Evolutionary conservation across 2,888 invertebrate species (phyloP), one percentile per base, ranked within the genome.

Genomic region (Rutpela maculata): DNA sequence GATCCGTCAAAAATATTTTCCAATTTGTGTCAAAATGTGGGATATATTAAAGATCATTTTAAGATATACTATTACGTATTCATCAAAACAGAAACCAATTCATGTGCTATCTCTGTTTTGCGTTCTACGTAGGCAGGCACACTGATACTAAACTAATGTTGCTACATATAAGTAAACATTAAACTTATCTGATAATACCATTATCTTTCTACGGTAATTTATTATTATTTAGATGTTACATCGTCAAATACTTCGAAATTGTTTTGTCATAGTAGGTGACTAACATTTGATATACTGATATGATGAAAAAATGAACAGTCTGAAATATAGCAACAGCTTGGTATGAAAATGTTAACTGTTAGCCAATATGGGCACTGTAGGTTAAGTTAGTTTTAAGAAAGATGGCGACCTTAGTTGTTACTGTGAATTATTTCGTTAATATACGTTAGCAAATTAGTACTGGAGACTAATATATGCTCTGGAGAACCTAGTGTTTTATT

Each of bases 111-210:
- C 50, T n/a, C 1, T 43, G n/a, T 12, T n/a, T 50, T n/a, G n/a
- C 3, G n/a, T 50, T 15, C 31, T 35, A 35, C 31, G 31, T 35
- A 35, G 31, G 31, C 31, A 35, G 9, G 9, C 7, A 57, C 17
- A 59, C 11, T 59, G 59, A 18, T 59, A 19, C 15, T 59, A 19
- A 17, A 60, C 1, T 60, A 60, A 26, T 60, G 60, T 60, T 60
- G 12, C 22, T 60, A 60, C 22, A 63, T 63, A 35, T 35, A 63
- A 63, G 31, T 63, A 35, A 67, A 55, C 17, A 43, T 50, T 38
- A 50, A 22, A 26, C 15, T 31, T 69, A 69, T 69, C 69, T 59
- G 31, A 69, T 69, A 59, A 56, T 56, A 35, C 19, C 17, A 35
- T 55, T 31, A 57, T 68, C 56, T 55, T 43, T 15, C 7, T 38